Evolutionary conservation across 2,888 invertebrate species (phyloP), one percentile per base, ranked within the genome.

Genomic region (Copidosoma aretas): DNA sequence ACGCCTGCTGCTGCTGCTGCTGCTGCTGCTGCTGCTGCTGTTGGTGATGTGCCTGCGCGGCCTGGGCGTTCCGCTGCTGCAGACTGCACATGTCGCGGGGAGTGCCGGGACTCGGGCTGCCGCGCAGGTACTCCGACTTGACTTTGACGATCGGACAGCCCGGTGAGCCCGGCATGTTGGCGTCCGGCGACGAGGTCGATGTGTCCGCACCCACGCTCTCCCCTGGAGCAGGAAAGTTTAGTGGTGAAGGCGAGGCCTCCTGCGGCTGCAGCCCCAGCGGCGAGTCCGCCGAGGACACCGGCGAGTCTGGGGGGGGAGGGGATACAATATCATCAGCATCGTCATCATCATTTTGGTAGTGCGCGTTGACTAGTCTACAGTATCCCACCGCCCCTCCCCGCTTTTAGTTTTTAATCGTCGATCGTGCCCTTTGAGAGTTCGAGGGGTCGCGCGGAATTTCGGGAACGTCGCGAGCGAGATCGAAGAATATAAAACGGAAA

Each of bases 161-260:
- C 84, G 93, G 93, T 83, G 94, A 94, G 84, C 91, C 89, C 84
- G 93, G 93, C 84, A 91, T 91, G 81, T 89, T 87, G 86, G 94
- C 94, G 87, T 94, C 94, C 85, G 94, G 94, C 84, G 94, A 95
- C 84, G 94, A 94, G 84, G 94, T 94, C 85, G 93, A 94, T 84
- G 94, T 94, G 87, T 95, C 95, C 84, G 94, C 94, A 2, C 25
- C 58, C 87, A 94, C 92, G 84, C 94, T 94, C 88, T 94, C 95
- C 87, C 92, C 92, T 91, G 89, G 80, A 79, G 82, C 80, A 81
- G 82, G 81, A 82, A 82, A 76, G 75, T 79, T 79, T 80, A 82
- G 80, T 75, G 82, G 82, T 80, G 82, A 82, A 77, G 82, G 81
- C 76, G 71, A 71, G 63, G 80, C 81, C 77, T 82, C 82, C 79